These are phyloP conservation scores for Novumbra hubbsi DNA, from an alignment of 2,797 vertebrate species.

Conservation along the genomic window DNA sequence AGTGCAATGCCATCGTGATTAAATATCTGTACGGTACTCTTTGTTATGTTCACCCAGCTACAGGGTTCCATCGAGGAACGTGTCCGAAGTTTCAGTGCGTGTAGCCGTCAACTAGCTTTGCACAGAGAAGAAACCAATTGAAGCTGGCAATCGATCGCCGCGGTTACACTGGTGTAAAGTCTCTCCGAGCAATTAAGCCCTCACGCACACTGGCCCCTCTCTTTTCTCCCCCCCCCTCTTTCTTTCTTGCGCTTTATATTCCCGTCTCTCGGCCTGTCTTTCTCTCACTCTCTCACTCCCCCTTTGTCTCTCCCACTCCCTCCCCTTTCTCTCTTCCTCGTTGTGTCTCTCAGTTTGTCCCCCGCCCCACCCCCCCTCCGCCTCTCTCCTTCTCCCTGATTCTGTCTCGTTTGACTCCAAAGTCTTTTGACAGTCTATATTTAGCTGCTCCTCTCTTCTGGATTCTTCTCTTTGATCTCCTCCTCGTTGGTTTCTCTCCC, in stretches of 20 bases:
- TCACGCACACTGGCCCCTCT: constrained; percentile 29
- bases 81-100: not conserved
- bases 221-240: constrained; percentile 2
- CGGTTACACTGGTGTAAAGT: constrained; percentile 24
- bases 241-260: constrained; percentile 17
- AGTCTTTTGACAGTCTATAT: constrained; percentile 64
- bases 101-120: not conserved
- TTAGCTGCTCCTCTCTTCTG: constrained; percentile 61
- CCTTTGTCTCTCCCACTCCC: constrained; percentile 12
- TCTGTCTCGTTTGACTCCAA: constrained; percentile 51
- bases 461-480: constrained; percentile 38
- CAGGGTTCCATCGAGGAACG: not conserved
- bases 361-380: not conserved
- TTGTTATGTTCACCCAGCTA: not conserved
- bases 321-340: constrained; percentile 18
- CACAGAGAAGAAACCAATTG: constrained; percentile 12
- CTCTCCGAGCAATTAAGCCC: constrained; percentile 26
- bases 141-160: constrained; percentile 15
- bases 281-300: not conserved
- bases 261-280: not conserved
- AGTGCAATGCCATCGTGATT: not conserved
- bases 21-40: not conserved
- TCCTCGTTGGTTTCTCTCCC: constrained; percentile 63
- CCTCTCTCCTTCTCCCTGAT: constrained; percentile 24
- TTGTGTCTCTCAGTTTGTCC: constrained; percentile 5